phyloP scores from a whole-genome alignment of 2,797 vertebrate genomes.

The Huso huso region DNA sequence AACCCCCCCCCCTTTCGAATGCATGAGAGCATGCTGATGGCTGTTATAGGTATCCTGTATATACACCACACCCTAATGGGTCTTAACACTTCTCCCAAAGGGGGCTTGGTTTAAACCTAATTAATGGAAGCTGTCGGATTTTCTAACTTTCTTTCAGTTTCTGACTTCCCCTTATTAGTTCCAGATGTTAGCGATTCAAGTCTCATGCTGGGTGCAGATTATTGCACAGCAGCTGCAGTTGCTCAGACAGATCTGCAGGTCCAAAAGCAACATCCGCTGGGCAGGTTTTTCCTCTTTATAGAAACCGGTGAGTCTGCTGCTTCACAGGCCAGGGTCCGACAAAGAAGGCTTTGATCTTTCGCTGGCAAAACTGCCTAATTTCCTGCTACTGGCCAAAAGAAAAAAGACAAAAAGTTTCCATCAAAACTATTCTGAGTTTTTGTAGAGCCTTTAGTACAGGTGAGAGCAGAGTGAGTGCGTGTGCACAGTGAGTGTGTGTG shows the following conservation, averaged over 20 bases:
- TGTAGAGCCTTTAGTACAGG: too few relatives aligned
- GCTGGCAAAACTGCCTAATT: too few relatives aligned
- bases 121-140: not conserved
- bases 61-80: not conserved
- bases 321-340: too few relatives aligned
- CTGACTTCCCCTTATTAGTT: not conserved
- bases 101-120: not conserved
- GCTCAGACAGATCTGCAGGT: conserved; percentile 7
- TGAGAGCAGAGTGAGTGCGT: too few relatives aligned
- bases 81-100: not conserved
- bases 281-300: not conserved
- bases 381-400: too few relatives aligned
- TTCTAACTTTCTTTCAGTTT: not conserved
- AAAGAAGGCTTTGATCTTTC: too few relatives aligned
- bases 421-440: too few relatives aligned
- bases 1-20: not conserved
- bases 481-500: too few relatives aligned
- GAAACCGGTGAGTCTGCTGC: too few relatives aligned
- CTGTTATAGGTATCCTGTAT: too few relatives aligned
- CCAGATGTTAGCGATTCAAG: not conserved
- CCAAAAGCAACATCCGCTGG: conserved; percentile 53
- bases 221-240: conserved; percentile 30
- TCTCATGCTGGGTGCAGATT: not conserved
- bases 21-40: conserved; percentile 3
- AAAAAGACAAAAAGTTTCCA: too few relatives aligned